phyloP scores from a whole-genome alignment of 2,888 invertebrate genomes.

The Ariolimax columbianus region DNA sequence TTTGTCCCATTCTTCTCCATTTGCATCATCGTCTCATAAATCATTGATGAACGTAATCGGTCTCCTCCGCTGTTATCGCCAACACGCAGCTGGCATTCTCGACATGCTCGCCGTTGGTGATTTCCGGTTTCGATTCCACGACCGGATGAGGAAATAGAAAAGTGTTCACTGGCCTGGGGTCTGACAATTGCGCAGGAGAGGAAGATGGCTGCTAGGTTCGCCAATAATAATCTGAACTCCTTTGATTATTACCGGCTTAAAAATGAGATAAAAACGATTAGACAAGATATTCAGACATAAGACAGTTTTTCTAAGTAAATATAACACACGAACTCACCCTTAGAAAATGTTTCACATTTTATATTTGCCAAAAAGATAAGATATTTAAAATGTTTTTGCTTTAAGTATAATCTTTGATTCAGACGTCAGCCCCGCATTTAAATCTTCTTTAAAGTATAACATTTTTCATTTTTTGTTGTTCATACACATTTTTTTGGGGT shows the following conservation, averaged over 20 bases:
- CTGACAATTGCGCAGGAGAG: not conserved
- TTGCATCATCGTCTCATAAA: slow-evolving; percentile 4
- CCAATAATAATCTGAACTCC: not conserved
- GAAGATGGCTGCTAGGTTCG: not conserved
- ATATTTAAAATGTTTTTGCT: too few relatives aligned
- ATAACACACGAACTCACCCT: too few relatives aligned
- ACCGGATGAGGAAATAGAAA: not conserved
- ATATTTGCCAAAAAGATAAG: too few relatives aligned
- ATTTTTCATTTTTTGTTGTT: too few relatives aligned
- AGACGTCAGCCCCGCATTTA: too few relatives aligned
- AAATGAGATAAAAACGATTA: too few relatives aligned
- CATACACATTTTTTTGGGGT: too few relatives aligned
- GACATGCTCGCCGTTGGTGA: not conserved
- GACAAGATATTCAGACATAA: too few relatives aligned
- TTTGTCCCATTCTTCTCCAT: not conserved
- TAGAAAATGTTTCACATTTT: too few relatives aligned
- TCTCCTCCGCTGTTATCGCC: not conserved
- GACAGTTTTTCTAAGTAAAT: too few relatives aligned
- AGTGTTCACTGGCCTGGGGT: not conserved
- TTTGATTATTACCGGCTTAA: not conserved
- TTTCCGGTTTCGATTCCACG: slow-evolving; percentile 4
- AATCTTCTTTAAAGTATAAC: too few relatives aligned
- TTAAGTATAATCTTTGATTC: too few relatives aligned
- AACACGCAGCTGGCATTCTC: not conserved
- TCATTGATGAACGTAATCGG: slow-evolving; percentile 1